Evolutionary conservation across 2,113 vertebrate species (phyloP).

Genomic region (Coptodon rendalli): DNA sequence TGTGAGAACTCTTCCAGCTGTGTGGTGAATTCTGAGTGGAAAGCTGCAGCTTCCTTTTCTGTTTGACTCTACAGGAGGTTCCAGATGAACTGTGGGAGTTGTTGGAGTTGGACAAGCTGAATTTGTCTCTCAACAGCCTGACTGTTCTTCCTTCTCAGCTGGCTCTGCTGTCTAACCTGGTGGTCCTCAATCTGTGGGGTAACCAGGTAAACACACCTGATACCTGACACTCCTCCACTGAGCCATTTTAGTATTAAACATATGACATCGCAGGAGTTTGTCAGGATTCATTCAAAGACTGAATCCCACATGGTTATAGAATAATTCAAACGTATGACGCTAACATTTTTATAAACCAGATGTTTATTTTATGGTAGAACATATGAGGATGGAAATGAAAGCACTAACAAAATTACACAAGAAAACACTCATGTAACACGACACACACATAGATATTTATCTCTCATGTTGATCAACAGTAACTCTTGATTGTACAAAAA

Average conservation of each 20-base stretch:
- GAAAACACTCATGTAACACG: neutral
- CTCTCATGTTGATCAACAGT: neutral
- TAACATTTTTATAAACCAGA: neutral
- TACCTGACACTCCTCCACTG: neutral
- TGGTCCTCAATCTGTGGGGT: constrained; percentile 84
- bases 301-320: neutral
- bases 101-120: constrained; percentile 84
- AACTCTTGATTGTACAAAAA: neutral
- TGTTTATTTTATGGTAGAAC: neutral
- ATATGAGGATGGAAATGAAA: neutral
- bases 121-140: constrained; percentile 84
- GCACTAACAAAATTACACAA: neutral
- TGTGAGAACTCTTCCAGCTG: neutral
- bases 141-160: constrained; percentile 71
- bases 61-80: constrained; percentile 26
- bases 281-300: neutral
- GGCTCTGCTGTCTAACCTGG: constrained; percentile 77
- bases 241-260: neutral
- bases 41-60: neutral
- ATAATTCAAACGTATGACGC: neutral
- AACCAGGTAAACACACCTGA: constrained; percentile 62
- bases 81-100: constrained; percentile 86
- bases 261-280: neutral
- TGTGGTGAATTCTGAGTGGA: neutral
- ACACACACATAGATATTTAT: neutral